These are phyloP conservation scores for Drosophila repleta DNA, from an alignment of 1,140 invertebrate species.

Conservation along the genomic window DNA sequence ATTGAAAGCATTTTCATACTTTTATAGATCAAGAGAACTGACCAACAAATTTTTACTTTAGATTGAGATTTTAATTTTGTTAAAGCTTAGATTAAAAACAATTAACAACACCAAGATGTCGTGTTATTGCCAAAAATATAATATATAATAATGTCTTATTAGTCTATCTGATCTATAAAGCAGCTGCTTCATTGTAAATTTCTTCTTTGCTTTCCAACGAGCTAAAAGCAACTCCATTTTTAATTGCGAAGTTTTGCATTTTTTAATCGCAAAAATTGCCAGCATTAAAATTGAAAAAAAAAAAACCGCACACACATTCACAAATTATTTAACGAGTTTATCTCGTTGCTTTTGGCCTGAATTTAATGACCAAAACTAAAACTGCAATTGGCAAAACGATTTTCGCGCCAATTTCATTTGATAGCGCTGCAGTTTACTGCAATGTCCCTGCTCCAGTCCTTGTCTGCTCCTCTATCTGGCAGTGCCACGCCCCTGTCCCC, in stretches of 20 bases:
- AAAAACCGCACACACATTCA: neutral
- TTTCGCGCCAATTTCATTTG: slow-evolving; percentile 79
- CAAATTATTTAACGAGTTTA: slow-evolving; percentile 28
- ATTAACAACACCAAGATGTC: no score
- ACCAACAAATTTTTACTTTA: no score
- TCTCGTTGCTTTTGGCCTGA: slow-evolving; percentile 27
- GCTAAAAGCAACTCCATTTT: slow-evolving; percentile 38
- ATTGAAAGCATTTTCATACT: no score
- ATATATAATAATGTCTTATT: neutral
- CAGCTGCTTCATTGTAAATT: neutral
- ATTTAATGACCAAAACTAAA: slow-evolving; percentile 71
- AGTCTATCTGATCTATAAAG: neutral
- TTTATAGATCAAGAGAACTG: no score
- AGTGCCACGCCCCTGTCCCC: neutral
- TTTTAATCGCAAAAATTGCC: no score
- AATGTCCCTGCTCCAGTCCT: neutral
- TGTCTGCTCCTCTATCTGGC: no score
- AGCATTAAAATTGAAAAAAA: slow-evolving; percentile 11
- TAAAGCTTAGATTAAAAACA: no score
- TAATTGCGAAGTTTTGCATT: slow-evolving; percentile 24
- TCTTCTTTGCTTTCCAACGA: slow-evolving; percentile 3
- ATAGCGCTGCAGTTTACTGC: slow-evolving; percentile 54
- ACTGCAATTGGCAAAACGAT: slow-evolving; percentile 78
- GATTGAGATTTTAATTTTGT: no score
- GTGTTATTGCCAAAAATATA: no score